Conservation (phyloP, 92 coral and sea anemone species). For the Pocillopora meandrina region DNA sequence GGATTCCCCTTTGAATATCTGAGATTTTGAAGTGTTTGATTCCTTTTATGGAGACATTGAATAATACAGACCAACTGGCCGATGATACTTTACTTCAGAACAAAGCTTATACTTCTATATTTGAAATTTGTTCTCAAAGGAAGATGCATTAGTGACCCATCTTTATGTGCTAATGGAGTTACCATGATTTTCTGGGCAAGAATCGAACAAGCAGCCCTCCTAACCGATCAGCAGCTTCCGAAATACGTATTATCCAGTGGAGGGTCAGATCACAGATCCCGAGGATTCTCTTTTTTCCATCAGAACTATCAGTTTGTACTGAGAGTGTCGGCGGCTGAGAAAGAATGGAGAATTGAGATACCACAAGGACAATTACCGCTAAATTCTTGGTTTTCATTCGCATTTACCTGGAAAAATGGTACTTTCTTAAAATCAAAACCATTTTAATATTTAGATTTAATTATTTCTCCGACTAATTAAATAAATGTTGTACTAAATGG, state of each 20-base stretch:
- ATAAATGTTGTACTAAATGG: too few relatives aligned
- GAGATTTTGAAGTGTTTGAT: too few relatives aligned
- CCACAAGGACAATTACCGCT: constrained; percentile 3
- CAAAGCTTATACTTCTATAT: background rate
- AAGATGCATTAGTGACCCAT: constrained; percentile 27
- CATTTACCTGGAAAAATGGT: constrained; percentile 34
- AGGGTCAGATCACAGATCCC: constrained; percentile 24
- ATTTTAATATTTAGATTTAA: background rate
- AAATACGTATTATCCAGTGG: constrained; percentile 38
- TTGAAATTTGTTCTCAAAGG: background rate
- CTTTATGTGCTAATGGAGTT: constrained; percentile 9
- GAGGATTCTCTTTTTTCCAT: constrained; percentile 29
- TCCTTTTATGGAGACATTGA: too few relatives aligned
- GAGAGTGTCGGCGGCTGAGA: background rate
- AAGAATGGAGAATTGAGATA: constrained; percentile 24
- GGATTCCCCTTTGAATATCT: too few relatives aligned
- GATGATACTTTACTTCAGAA: too few relatives aligned
- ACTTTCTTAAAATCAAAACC: background rate
- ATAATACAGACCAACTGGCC: too few relatives aligned
- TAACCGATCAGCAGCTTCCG: background rate
- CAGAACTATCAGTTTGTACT: background rate
- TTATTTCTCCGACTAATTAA: background rate
- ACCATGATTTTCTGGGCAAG: constrained; percentile 47
- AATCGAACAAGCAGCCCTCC: background rate
- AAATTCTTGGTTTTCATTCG: constrained; percentile 37